Percentiles rank a stretch among this genome's conserved stretches.
These are phyloP conservation scores for Sinocyclocheilus maitianheensis DNA, from an alignment of 2,113 vertebrate species.

Conservation along the genomic window DNA sequence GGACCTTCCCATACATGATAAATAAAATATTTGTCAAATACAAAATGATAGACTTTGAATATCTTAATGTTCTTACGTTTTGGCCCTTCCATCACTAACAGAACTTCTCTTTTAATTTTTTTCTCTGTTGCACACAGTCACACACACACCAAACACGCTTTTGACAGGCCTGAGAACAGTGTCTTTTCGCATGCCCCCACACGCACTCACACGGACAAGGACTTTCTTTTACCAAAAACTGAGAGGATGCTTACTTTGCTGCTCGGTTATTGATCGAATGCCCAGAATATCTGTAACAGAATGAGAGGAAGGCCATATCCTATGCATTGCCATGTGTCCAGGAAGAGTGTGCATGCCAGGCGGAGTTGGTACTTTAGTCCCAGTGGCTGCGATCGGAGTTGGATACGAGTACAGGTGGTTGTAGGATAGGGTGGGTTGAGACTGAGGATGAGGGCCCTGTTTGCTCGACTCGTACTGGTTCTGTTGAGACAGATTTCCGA, in stretches of 20 bases:
- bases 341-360: conserved; percentile 88
- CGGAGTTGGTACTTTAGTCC: conserved; percentile 89
- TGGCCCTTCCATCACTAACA: background rate
- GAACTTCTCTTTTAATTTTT: background rate
- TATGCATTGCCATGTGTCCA: conserved; percentile 94
- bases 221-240: conserved; percentile 44
- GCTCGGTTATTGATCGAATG: conserved; percentile 94
- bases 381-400: conserved; percentile 81
- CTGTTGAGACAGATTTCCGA: conserved; percentile 95
- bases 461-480: conserved; percentile 92
- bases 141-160: conserved; percentile 3
- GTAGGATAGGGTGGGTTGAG: conserved; percentile 88
- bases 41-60: background rate
- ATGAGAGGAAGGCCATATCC: conserved; percentile 99
- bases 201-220: conserved; percentile 39
- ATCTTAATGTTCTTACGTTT: background rate
- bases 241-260: conserved; percentile 89
- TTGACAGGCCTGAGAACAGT: background rate
- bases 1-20: background rate
- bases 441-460: conserved; percentile 83
- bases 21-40: background rate
- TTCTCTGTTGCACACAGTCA: background rate
- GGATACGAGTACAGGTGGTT: conserved; percentile 98
- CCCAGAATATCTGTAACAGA: conserved; percentile 98
- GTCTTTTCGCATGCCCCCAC: conserved; percentile 43